Conservation (phyloP, 30 jellyfish, hydroid and myxozoan species). For the Pelagia noctiluca region DNA sequence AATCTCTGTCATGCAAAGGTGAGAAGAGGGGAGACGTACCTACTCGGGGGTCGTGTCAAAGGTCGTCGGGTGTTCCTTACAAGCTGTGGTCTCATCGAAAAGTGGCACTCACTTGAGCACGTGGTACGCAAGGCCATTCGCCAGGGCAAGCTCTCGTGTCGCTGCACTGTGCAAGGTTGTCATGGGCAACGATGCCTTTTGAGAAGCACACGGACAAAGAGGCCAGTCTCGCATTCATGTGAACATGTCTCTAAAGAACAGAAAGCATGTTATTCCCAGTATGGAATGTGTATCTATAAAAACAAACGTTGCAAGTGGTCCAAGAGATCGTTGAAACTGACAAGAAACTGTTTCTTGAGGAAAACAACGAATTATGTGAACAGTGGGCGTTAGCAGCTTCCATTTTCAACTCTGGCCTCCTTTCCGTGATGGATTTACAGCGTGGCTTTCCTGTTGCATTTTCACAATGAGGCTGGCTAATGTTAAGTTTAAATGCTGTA, state of each 20-base stretch:
- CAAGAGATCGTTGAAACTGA: conserved; percentile 54
- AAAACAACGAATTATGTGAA: background rate
- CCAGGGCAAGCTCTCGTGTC: conserved; percentile 74
- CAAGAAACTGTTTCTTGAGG: conserved; percentile 42
- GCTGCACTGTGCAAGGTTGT: conserved; percentile 91
- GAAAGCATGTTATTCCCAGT: conserved; percentile 64
- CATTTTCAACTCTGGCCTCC: too few species aligned
- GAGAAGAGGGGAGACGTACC: conserved; percentile 57
- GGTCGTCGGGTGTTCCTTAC: conserved; percentile 84
- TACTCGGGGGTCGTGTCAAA: conserved; percentile 86
- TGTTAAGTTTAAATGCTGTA: too few species aligned
- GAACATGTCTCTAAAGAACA: conserved; percentile 36
- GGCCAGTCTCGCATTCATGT: conserved; percentile 86
- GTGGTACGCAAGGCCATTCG: conserved; percentile 78
- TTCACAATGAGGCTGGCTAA: too few species aligned
- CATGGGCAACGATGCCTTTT: conserved; percentile 70
- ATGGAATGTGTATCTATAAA: conserved; percentile 77
- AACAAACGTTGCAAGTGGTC: conserved; percentile 81
- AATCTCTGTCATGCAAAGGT: conserved; percentile 85
- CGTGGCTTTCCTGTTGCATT: too few species aligned
- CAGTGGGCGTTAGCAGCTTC: background rate
- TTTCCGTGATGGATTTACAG: too few species aligned
- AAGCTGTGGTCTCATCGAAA: conserved; percentile 82
- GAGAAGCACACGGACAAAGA: conserved; percentile 25
- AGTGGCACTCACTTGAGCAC: conserved; percentile 77